These are phyloP conservation scores for Thrips palmi DNA, from an alignment of 1,140 invertebrate genomes.

Conservation along the genomic window DNA sequence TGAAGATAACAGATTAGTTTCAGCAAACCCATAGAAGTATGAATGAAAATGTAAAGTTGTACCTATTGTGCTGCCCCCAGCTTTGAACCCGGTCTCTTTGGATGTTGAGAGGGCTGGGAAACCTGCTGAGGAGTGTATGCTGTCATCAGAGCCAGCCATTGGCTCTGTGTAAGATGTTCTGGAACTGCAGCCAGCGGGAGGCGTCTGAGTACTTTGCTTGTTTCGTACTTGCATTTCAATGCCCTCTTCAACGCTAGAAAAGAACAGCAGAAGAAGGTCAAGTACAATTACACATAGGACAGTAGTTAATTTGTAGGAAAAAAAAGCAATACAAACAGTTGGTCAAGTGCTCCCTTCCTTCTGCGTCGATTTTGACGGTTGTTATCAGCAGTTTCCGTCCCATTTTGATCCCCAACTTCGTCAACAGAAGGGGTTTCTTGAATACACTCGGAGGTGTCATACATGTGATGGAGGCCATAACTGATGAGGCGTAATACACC, in stretches of 20 bases:
- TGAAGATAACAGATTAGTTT: conserved; percentile 10
- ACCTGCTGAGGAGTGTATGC: conserved; percentile 38
- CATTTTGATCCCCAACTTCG: no score
- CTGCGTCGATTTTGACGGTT: no score
- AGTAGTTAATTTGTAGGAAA: no score
- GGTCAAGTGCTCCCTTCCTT: no score
- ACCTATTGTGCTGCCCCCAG: conserved; percentile 48
- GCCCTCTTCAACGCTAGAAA: conserved; percentile 35
- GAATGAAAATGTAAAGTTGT: conserved; percentile 15
- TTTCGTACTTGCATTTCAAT: conserved; percentile 69
- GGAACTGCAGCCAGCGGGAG: conserved; percentile 39
- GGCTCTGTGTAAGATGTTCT: conserved; percentile 34
- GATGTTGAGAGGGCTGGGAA: no score
- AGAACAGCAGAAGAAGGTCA: neutral
- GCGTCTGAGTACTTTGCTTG: conserved; percentile 32
- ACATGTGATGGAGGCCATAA: conserved; percentile 81
- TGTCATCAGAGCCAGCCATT: conserved; percentile 24
- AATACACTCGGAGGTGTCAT: conserved; percentile 84
- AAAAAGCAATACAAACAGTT: no score
- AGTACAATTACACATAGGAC: no score
- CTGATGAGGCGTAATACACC: conserved; percentile 74
- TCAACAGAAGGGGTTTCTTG: conserved; percentile 26
- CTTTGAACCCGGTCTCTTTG: conserved; percentile 24
- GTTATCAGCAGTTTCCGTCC: no score
- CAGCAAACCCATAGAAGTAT: conserved; percentile 4